Percentiles rank a stretch among this genome's conserved stretches.
phyloP scores from a whole-genome alignment of 1,140 invertebrate species.

The Megalopta genalis region DNA sequence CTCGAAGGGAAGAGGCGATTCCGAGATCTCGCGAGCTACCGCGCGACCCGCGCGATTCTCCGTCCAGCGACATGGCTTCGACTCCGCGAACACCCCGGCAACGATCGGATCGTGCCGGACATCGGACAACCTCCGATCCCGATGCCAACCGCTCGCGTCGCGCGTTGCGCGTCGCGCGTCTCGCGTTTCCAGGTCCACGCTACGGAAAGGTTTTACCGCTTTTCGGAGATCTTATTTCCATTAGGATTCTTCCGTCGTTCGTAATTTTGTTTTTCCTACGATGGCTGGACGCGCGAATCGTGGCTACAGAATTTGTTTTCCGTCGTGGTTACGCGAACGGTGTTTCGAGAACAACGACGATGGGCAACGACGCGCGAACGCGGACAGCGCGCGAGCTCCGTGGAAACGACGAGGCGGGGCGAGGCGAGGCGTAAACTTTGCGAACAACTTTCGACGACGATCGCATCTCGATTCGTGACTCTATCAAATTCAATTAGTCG shows the following conservation, averaged over 20 bases:
- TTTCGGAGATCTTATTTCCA: too few relatives aligned
- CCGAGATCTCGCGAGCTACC: too few relatives aligned
- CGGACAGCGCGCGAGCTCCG: not conserved
- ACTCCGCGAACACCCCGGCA: not conserved
- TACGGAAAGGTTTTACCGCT: too few relatives aligned
- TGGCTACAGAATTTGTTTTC: too few relatives aligned
- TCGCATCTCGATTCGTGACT: not conserved
- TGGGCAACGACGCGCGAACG: not conserved
- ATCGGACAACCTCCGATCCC: too few relatives aligned
- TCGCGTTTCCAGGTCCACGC: not conserved
- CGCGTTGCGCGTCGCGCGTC: not conserved
- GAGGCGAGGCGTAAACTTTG: constrained; percentile 9
- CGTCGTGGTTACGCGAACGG: too few relatives aligned
- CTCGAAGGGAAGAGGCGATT: constrained; percentile 17
- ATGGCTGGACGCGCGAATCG: too few relatives aligned
- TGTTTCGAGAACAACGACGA: too few relatives aligned
- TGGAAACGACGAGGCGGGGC: not conserved
- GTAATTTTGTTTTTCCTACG: too few relatives aligned
- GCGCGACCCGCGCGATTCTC: too few relatives aligned
- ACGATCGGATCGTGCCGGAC: not conserved
- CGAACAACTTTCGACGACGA: constrained; percentile 18
- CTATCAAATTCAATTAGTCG: not conserved
- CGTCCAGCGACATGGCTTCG: not conserved
- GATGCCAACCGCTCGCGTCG: too few relatives aligned
- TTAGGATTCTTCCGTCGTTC: too few relatives aligned